phyloP scores from a whole-genome alignment of 2,113 vertebrate genomes.

The Telmatochromis sp. region DNA sequence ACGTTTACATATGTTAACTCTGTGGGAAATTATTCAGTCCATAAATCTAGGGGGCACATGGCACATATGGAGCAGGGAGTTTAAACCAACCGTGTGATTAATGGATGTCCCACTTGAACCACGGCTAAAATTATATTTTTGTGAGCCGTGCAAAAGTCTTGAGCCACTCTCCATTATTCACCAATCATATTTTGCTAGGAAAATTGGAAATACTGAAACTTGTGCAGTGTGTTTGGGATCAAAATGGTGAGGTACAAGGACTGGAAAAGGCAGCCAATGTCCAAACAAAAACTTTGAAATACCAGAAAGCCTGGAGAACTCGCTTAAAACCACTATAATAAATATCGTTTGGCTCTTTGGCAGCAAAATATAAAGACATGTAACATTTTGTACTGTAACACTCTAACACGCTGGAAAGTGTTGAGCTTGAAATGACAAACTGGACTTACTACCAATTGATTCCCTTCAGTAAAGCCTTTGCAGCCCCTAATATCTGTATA shows the following conservation, averaged over 20 bases:
- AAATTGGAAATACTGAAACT: background rate
- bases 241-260: background rate
- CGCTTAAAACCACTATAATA: background rate
- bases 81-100: background rate
- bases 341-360: background rate
- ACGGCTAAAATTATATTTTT: background rate
- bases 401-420: background rate
- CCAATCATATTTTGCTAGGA: background rate
- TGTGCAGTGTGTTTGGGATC: background rate
- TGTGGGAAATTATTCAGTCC: background rate
- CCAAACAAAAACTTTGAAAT: background rate
- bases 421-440: background rate
- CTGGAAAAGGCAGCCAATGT: background rate
- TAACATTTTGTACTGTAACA: background rate
- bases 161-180: background rate
- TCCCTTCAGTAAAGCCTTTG: background rate
- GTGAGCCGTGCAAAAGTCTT: background rate
- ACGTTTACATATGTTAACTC: background rate
- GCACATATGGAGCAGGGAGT: background rate
- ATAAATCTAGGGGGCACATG: background rate
- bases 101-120: background rate
- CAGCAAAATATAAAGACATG: background rate
- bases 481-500: background rate
- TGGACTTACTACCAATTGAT: background rate
- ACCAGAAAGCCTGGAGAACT: background rate